These are phyloP conservation scores for Chymomyza fuscimana DNA, from an alignment of 2,888 invertebrate genomes.

Conservation along the genomic window DNA sequence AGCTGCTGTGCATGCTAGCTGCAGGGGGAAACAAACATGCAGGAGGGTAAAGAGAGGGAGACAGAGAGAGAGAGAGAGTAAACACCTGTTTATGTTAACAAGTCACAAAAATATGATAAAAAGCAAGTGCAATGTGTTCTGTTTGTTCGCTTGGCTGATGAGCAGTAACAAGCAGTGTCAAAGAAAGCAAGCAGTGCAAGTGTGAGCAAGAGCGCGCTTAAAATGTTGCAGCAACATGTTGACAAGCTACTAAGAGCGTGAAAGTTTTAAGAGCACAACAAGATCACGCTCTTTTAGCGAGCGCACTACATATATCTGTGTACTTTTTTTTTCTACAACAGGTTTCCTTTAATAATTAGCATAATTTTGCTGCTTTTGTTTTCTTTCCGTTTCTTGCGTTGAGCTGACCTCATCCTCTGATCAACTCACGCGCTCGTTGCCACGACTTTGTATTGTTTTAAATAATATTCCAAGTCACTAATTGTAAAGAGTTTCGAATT, in stretches of 20 bases:
- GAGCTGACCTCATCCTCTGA: constrained; percentile 52
- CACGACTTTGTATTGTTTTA: neutral
- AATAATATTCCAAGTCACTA: neutral
- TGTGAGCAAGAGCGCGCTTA: neutral
- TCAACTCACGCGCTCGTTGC: neutral
- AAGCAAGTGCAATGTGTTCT: neutral
- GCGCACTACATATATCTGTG: neutral
- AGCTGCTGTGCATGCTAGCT: neutral
- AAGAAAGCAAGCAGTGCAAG: constrained; percentile 23
- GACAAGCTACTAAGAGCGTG: neutral
- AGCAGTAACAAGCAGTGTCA: neutral
- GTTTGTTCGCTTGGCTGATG: neutral
- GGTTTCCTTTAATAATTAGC: constrained; percentile 65
- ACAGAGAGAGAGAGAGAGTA: neutral
- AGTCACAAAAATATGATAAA: neutral
- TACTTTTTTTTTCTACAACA: constrained; percentile 15
- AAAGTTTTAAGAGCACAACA: neutral
- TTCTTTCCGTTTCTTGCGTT: constrained; percentile 12
- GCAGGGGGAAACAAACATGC: no score
- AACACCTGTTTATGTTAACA: constrained; percentile 17
- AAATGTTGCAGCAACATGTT: constrained; percentile 21
- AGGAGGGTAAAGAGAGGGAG: no score
- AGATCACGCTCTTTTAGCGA: neutral
- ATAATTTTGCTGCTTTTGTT: constrained; percentile 54
- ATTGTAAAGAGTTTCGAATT: neutral